Conservation (phyloP, 1,140 invertebrate genomes). For the Trinorchestia longiramus region DNA sequence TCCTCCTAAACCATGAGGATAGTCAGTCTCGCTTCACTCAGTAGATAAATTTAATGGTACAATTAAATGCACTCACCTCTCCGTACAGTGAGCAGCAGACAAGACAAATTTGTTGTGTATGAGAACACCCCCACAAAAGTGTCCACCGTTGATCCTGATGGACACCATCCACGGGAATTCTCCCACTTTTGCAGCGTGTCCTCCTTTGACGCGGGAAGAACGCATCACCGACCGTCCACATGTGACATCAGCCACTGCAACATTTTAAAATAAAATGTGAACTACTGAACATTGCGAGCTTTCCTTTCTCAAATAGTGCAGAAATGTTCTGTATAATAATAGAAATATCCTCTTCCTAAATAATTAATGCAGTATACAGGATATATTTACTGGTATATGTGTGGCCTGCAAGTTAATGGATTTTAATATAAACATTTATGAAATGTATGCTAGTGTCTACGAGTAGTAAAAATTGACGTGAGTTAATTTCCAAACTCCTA, state of each 20-base stretch:
- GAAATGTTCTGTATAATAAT: too few species aligned
- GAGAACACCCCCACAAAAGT: slow-evolving; percentile 55
- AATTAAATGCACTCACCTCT: slow-evolving; percentile 16
- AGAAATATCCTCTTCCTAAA: too few species aligned
- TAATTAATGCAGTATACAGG: too few species aligned
- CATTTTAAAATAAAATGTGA: too few species aligned
- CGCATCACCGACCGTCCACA: slow-evolving; percentile 50
- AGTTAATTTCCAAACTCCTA: too few species aligned
- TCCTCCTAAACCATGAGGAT: not conserved
- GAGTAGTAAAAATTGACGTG: too few species aligned
- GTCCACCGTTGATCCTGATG: slow-evolving; percentile 56
- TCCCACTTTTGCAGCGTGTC: slow-evolving; percentile 36
- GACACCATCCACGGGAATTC: slow-evolving; percentile 58
- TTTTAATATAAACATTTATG: too few species aligned
- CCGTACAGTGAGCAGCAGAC: slow-evolving; percentile 50
- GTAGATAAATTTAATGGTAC: not conserved
- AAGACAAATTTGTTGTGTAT: slow-evolving; percentile 55
- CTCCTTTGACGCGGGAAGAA: slow-evolving; percentile 45
- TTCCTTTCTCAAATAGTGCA: too few species aligned
- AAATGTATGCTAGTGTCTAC: too few species aligned
- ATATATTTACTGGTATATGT: too few species aligned
- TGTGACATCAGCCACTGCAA: slow-evolving; percentile 36
- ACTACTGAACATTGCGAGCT: too few species aligned
- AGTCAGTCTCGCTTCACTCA: not conserved
- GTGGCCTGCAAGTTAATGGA: too few species aligned